Evolutionary conservation across 2,888 invertebrate species (phyloP).

Genomic region (Beris morrisii): DNA sequence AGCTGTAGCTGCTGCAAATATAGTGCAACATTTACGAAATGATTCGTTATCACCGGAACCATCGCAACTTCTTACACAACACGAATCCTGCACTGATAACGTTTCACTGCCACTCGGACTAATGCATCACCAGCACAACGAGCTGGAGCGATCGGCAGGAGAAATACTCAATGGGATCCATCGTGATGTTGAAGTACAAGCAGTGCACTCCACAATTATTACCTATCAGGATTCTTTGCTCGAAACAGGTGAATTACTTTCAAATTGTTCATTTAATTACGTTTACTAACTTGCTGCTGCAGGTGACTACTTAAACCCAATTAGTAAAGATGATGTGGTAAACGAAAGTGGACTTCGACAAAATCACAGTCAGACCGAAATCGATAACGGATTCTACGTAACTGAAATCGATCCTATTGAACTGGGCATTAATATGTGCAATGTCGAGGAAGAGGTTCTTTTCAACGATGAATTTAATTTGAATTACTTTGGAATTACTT

Average conservation of each 20-base stretch:
- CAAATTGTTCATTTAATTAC: no score
- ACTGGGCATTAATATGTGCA: conserved; percentile 54
- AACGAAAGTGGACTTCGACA: conserved; percentile 72
- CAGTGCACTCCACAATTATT: conserved; percentile 55
- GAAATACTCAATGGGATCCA: conserved; percentile 64
- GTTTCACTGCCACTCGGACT: conserved; percentile 22
- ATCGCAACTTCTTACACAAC: conserved; percentile 19
- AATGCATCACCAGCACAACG: conserved; percentile 44
- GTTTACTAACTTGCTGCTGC: conserved; percentile 31
- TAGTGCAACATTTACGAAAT: conserved; percentile 50
- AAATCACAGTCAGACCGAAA: conserved; percentile 51
- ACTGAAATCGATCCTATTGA: conserved; percentile 57
- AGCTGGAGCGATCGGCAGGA: conserved; percentile 62
- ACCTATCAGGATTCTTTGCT: conserved; percentile 54
- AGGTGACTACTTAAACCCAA: conserved; percentile 67
- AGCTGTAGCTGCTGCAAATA: conserved; percentile 51
- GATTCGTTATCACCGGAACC: conserved; percentile 25
- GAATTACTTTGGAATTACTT: conserved; percentile 55
- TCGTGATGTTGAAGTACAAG: conserved; percentile 64
- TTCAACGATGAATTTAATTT: conserved; percentile 57
- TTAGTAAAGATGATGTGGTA: conserved; percentile 77
- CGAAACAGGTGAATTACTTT: conserved; percentile 46
- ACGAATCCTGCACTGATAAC: background rate
- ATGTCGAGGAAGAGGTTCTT: conserved; percentile 53
- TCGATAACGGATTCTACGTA: conserved; percentile 48